Evolutionary conservation across 2,888 invertebrate species (phyloP).

Genomic region (Caenorhabditis sp.): DNA sequence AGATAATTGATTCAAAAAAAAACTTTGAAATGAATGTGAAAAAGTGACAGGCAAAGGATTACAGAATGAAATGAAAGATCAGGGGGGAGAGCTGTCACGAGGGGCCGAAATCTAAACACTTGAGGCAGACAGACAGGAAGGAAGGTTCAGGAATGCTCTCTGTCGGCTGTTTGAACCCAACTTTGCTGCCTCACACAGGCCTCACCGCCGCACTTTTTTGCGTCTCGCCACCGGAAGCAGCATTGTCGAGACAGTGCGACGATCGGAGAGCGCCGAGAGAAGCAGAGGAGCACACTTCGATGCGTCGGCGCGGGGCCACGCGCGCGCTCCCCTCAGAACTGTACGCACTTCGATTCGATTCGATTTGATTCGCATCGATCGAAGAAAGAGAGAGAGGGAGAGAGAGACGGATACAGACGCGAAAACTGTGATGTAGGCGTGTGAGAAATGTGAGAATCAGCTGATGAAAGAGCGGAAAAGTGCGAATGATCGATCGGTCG

Average conservation of each 20-base stretch:
- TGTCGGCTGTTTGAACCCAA: slow-evolving; percentile 50
- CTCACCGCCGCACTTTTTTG: slow-evolving; percentile 23
- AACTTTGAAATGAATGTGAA: too few species aligned
- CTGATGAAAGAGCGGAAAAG: too few species aligned
- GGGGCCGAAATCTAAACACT: too few species aligned
- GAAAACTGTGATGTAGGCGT: too few species aligned
- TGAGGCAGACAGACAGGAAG: slow-evolving; percentile 32
- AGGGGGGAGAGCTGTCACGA: too few species aligned
- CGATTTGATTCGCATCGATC: slow-evolving; percentile 25
- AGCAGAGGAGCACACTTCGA: slow-evolving; percentile 41
- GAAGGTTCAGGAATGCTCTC: slow-evolving; percentile 44
- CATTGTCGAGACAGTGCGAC: slow-evolving; percentile 1
- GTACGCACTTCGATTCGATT: too few species aligned
- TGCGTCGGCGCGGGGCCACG: slow-evolving; percentile 24
- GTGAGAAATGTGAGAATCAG: too few species aligned
- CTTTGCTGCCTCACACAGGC: slow-evolving; percentile 21
- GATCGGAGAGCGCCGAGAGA: slow-evolving; percentile 35
- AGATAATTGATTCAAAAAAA: slow-evolving; percentile 18
- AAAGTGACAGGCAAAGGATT: too few species aligned
- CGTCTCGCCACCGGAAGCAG: slow-evolving; percentile 38
- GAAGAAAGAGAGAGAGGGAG: slow-evolving; percentile 6
- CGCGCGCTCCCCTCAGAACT: slow-evolving; percentile 43
- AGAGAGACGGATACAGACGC: too few species aligned
- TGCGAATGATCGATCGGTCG: slow-evolving; percentile 1
- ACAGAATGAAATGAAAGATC: too few species aligned